phyloP scores from a whole-genome alignment of 2,888 invertebrate genomes.

The Eristalinus aeneus region DNA sequence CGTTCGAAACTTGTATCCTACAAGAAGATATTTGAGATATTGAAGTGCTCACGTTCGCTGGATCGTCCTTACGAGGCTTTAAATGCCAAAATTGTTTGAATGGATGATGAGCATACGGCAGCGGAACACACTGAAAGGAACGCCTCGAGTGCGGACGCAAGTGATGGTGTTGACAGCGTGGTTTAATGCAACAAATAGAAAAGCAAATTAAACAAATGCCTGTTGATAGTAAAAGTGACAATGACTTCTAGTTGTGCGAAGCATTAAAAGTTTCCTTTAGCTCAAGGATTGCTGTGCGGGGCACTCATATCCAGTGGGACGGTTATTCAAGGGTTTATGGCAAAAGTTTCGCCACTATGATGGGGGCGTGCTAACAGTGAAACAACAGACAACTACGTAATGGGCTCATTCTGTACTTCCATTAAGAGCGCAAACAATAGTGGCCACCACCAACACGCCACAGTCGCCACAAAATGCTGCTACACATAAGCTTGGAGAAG shows the following conservation, averaged over 20 bases:
- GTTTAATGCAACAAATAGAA: slow-evolving; percentile 15
- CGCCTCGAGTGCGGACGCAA: neutral
- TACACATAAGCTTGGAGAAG: neutral
- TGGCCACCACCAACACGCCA: neutral
- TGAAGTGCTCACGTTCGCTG: neutral
- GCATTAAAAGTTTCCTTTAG: slow-evolving; percentile 15
- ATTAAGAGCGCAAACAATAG: slow-evolving; percentile 26
- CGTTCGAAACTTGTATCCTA: neutral
- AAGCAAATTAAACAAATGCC: neutral
- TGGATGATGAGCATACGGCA: neutral
- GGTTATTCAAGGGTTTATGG: slow-evolving; percentile 36
- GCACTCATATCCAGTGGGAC: neutral
- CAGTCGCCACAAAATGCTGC: neutral
- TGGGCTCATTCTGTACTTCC: slow-evolving; percentile 34
- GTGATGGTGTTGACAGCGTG: neutral
- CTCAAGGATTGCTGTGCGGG: slow-evolving; percentile 24
- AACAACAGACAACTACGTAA: slow-evolving; percentile 44
- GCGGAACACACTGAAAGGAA: neutral
- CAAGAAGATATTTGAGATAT: neutral
- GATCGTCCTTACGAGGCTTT: neutral
- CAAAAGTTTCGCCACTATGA: slow-evolving; percentile 1
- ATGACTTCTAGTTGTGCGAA: slow-evolving; percentile 12
- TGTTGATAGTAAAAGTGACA: slow-evolving; percentile 26
- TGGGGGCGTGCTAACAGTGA: neutral
- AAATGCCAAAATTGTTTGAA: neutral